Evolutionary conservation across 2,113 vertebrate species (phyloP).

Genomic region (Myotis davidii): DNA sequence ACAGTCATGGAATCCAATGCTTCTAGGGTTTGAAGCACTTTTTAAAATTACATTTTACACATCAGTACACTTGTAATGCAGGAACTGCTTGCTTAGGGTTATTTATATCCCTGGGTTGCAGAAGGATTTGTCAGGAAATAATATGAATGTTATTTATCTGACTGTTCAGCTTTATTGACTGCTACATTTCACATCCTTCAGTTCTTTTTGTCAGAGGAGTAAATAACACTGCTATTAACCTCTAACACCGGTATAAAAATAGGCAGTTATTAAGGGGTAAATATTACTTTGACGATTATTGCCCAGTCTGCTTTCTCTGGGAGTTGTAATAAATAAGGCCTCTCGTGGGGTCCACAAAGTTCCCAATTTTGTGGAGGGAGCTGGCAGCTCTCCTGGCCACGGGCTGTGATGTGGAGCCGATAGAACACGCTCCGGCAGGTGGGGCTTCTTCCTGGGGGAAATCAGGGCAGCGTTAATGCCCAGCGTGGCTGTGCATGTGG

Average conservation of each 20-base stretch:
- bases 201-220: conserved; percentile 87
- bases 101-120: conserved; percentile 86
- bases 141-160: conserved; percentile 90
- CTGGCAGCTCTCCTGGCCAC: conserved; percentile 39
- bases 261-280: conserved; percentile 88
- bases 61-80: conserved; percentile 90
- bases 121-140: conserved; percentile 89
- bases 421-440: conserved; percentile 17
- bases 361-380: conserved; percentile 78
- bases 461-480: not conserved
- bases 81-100: conserved; percentile 86
- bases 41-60: conserved; percentile 90
- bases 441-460: conserved; percentile 55
- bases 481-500: not conserved
- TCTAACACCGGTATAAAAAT: conserved; percentile 87
- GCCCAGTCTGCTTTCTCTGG: conserved; percentile 81
- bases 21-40: conserved; percentile 81
- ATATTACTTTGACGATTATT: conserved; percentile 88
- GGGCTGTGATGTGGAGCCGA: conserved; percentile 51
- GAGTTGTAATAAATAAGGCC: conserved; percentile 81
- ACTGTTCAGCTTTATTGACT: conserved; percentile 88
- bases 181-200: conserved; percentile 87
- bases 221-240: conserved; percentile 90
- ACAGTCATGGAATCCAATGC: conserved; percentile 52
- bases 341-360: conserved; percentile 70